phyloP scores from a whole-genome alignment of 2,888 invertebrate genomes.

The Tachina fera region DNA sequence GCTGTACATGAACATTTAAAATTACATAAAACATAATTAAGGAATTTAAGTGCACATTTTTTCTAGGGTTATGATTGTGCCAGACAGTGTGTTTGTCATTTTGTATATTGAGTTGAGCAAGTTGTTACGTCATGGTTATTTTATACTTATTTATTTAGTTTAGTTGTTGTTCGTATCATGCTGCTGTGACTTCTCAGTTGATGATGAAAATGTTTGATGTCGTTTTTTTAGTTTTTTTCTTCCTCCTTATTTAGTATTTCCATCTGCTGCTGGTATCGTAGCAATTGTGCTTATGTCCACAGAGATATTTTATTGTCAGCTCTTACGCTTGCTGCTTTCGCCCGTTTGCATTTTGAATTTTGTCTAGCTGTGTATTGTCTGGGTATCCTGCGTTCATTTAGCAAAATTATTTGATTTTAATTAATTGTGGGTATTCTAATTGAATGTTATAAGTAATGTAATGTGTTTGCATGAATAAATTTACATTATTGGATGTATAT shows the following conservation, averaged over 20 bases:
- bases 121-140: constrained; percentile 23
- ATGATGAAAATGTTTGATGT: constrained; percentile 44
- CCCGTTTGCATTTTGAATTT: neutral
- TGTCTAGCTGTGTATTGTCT: constrained; percentile 32
- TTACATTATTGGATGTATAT: constrained; percentile 23
- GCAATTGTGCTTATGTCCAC: neutral
- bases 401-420: constrained; percentile 69
- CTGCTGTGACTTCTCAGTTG: constrained; percentile 42
- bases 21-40: constrained; percentile 30
- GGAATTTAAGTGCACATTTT: constrained; percentile 22
- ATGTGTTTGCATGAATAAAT: constrained; percentile 64
- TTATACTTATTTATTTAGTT: constrained; percentile 5
- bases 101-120: constrained; percentile 17
- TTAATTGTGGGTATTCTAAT: constrained; percentile 71
- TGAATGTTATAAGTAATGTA: constrained; percentile 63
- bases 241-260: neutral
- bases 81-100: neutral
- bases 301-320: constrained; percentile 31
- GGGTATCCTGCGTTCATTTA: constrained; percentile 43
- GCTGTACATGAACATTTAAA: neutral
- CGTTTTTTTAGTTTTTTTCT: neutral
- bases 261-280: neutral
- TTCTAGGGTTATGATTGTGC: neutral
- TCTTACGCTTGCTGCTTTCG: constrained; percentile 19
- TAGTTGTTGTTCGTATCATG: constrained; percentile 5